Evolutionary conservation across 2,797 vertebrate genomes (phyloP).

Genomic region (Liparis tanakae): DNA sequence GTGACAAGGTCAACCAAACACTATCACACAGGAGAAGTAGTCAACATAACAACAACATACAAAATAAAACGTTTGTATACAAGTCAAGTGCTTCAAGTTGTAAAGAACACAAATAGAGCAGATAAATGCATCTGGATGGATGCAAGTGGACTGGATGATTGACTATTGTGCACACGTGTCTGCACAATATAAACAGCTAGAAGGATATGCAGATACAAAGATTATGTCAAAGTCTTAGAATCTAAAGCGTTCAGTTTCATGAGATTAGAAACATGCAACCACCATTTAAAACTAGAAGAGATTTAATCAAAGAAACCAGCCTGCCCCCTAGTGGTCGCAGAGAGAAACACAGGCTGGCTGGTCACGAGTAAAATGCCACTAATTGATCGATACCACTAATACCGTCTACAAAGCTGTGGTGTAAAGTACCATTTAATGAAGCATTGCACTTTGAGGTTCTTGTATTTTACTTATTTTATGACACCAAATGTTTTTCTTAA

Average conservation of each 20-base stretch:
- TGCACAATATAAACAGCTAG: not conserved
- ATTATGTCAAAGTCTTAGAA: not conserved
- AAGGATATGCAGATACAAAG: not conserved
- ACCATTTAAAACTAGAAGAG: not conserved
- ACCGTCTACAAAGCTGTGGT: not conserved
- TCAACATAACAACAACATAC: not conserved
- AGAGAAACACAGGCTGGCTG: not conserved
- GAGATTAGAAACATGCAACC: not conserved
- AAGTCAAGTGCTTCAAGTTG: not conserved
- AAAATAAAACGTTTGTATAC: not conserved
- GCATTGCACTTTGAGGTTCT: not conserved
- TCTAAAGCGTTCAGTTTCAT: not conserved
- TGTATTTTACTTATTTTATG: not conserved
- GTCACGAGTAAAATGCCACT: not conserved
- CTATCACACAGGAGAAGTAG: not conserved
- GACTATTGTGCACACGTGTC: not conserved
- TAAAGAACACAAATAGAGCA: not conserved
- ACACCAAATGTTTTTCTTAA: not conserved
- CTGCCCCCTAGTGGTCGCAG: conserved; percentile 70
- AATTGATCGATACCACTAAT: not conserved
- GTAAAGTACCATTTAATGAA: not conserved
- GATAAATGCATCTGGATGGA: not conserved
- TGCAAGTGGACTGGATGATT: not conserved
- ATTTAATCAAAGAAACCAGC: conserved; percentile 43
- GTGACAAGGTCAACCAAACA: not conserved